Conservation (phyloP, 2,797 vertebrate genomes). For the Arremon brunneinucha region DNA sequence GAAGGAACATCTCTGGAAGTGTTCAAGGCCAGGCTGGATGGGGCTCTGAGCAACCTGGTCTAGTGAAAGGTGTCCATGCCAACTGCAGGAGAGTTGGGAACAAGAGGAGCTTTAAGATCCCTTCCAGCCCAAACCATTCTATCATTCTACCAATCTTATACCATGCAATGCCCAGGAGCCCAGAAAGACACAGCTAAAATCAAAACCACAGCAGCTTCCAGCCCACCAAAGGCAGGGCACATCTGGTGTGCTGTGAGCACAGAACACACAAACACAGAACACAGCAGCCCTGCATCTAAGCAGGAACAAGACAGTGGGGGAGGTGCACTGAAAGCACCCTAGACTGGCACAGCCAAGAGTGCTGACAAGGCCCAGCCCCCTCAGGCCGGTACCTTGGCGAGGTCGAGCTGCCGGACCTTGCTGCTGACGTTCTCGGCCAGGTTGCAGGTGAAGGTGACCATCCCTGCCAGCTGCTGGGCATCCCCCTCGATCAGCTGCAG, state of each 20-base stretch:
- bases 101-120: neutral
- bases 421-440: constrained; percentile 96
- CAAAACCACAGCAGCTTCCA: neutral
- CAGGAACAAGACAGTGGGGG: too few relatives aligned
- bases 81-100: neutral
- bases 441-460: constrained; percentile 97
- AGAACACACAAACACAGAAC: neutral
- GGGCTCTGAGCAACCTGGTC: neutral
- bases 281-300: too few relatives aligned
- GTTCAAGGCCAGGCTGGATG: neutral
- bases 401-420: constrained; percentile 95
- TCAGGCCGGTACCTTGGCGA: constrained; percentile 85
- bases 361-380: neutral
- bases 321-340: too few relatives aligned
- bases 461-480: constrained; percentile 92
- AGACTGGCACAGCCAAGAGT: neutral
- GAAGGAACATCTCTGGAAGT: neutral
- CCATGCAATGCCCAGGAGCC: neutral
- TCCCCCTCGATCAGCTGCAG: constrained; percentile 94
- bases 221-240: neutral
- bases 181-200: neutral
- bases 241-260: neutral
- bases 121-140: neutral
- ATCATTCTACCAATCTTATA: neutral
- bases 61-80: neutral